Evolutionary conservation across 2,113 vertebrate species (phyloP), one percentile per base, ranked within the genome.

Genomic region (Oreochromis tanganicae): DNA sequence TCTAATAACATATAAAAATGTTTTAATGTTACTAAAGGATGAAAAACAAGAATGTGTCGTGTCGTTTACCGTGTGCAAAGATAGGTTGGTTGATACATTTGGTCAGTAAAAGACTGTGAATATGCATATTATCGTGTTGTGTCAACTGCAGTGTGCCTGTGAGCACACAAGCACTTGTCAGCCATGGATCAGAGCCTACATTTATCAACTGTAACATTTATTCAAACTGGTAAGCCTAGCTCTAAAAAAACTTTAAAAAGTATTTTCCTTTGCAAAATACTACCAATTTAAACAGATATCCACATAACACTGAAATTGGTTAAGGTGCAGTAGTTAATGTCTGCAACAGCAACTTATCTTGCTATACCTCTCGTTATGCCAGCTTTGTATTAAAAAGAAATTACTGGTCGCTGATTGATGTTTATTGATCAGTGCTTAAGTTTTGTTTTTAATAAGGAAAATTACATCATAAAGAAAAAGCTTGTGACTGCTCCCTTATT

Each of bases 31-130:
- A 36, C 50, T 52, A 24, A 81, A 83, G 29, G 6, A 71, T 19
- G 16, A 19, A 34, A 73, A 43, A 21, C 16, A 11, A 78, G 24
- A 5, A 36, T 6, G 41, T 88, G 48, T 86, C 63, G 19, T 89
- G 34, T 43, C 17, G 12, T 82, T 38, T 90, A 7, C 82, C 6
- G 3, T 71, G 41, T 17, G 17, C 56, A 54, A 27, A 83, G 7
- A 71, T 59, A 75, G 66, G 16, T 52, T 50, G 81, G 1, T 55
- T 85, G 29, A 75, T 17, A 50, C 12, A 79, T 59, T 71, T 83
- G 48, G 21, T 90, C 43, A 89, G 84, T 92, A 89, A 85, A 81
- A 36, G 52, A 21, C 4, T 81, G 80, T 89, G 46, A 91, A 85
- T 85, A 57, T 9, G 63, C 13, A 21, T 13, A 80, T 50, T 5